A percentile compares a stretch with the other conserved stretches of the same genome.
Conservation (phyloP, 1,140 invertebrate genomes). For the Bombus waltoni region DNA sequence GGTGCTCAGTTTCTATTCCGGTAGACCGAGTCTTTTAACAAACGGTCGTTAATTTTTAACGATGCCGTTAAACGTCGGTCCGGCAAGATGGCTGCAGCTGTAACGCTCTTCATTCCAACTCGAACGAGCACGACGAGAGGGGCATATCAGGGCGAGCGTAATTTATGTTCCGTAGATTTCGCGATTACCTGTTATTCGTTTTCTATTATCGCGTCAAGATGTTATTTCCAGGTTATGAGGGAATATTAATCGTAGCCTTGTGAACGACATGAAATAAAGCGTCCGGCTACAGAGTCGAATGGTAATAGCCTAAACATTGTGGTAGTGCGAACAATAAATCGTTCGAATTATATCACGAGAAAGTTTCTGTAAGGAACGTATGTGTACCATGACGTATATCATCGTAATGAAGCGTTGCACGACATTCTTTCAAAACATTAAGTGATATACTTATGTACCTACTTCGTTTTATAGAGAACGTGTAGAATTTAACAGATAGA, state of each 20-base stretch:
- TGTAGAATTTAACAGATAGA: too few species aligned
- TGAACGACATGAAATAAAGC: neutral
- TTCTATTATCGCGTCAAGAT: neutral
- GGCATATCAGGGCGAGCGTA: slow-evolving; percentile 2
- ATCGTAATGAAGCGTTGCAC: neutral
- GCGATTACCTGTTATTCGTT: slow-evolving; percentile 21
- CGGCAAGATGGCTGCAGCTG: slow-evolving; percentile 77
- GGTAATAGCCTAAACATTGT: slow-evolving; percentile 44
- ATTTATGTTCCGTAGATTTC: slow-evolving; percentile 24
- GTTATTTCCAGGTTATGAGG: slow-evolving; percentile 7
- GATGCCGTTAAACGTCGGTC: slow-evolving; percentile 70
- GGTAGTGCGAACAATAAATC: slow-evolving; percentile 31
- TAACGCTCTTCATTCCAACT: slow-evolving; percentile 53
- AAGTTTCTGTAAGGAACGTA: neutral
- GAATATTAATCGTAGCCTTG: slow-evolving; percentile 25
- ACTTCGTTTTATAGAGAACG: neutral
- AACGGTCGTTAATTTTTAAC: slow-evolving; percentile 76
- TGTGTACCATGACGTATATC: neutral
- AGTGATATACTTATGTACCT: neutral
- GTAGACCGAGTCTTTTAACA: slow-evolving; percentile 71
- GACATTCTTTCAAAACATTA: neutral
- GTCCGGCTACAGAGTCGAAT: neutral
- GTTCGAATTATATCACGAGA: neutral
- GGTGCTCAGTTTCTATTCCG: slow-evolving; percentile 69
- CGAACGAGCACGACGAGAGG: slow-evolving; percentile 27